phyloP scores from a whole-genome alignment of 2,888 invertebrate species.

The Andrena camellia region DNA sequence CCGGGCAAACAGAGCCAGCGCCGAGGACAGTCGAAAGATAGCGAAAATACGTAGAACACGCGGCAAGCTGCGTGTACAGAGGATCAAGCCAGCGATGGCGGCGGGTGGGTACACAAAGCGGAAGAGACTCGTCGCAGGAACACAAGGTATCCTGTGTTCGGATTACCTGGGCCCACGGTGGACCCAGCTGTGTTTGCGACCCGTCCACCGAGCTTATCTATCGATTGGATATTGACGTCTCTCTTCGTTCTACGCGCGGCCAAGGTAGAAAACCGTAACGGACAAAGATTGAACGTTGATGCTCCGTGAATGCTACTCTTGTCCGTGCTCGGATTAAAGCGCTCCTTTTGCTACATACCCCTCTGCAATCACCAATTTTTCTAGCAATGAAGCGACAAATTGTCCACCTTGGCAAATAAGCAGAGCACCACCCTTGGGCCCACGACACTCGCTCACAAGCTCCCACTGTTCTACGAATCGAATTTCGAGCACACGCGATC shows the following conservation, averaged over 20 bases:
- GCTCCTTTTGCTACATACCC: constrained; percentile 11
- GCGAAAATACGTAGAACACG: constrained; percentile 77
- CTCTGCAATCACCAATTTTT: constrained; percentile 10
- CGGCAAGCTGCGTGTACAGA: constrained; percentile 83
- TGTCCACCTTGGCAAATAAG: constrained; percentile 45
- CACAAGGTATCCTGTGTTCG: constrained; percentile 77
- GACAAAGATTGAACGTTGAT: constrained; percentile 48
- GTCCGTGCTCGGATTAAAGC: constrained; percentile 53
- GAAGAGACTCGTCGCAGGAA: constrained; percentile 62
- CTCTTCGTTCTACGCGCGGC: not conserved
- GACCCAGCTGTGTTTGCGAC: constrained; percentile 83
- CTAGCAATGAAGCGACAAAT: constrained; percentile 43
- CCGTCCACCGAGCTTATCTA: constrained; percentile 80
- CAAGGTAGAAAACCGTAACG: constrained; percentile 32
- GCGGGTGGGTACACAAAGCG: constrained; percentile 68
- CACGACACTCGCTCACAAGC: not conserved
- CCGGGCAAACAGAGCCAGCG: constrained; percentile 75
- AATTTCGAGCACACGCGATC: constrained; percentile 14
- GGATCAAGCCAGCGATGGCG: constrained; percentile 59
- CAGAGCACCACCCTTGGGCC: not conserved
- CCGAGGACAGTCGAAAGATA: constrained; percentile 66
- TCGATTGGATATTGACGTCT: constrained; percentile 80
- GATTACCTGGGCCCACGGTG: constrained; percentile 76
- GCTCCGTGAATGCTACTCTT: constrained; percentile 72
- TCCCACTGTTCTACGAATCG: constrained; percentile 21